These are phyloP conservation scores for Prionailurus viverrinus DNA, from an alignment of 2,113 vertebrate genomes.

Conservation along the genomic window DNA sequence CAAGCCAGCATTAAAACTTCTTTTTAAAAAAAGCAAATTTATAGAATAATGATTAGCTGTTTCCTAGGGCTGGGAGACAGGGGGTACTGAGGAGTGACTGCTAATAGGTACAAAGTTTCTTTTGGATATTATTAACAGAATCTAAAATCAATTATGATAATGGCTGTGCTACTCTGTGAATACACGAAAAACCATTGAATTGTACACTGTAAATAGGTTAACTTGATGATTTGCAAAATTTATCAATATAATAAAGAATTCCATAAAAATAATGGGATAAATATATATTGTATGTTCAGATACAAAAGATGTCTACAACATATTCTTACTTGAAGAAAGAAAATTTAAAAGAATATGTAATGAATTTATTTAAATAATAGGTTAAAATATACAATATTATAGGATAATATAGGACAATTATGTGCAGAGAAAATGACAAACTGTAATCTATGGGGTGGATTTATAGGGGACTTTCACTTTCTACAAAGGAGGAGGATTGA, in stretches of 20 bases:
- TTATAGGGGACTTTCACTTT: conserved; percentile 12
- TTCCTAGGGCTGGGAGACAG: not conserved
- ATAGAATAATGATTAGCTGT: not conserved
- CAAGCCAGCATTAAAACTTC: not conserved
- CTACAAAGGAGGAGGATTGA: not conserved
- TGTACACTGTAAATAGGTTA: not conserved
- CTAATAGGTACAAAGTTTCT: conserved; percentile 7
- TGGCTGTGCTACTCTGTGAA: not conserved
- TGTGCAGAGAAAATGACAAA: not conserved
- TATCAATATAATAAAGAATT: not conserved
- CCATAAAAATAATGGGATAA: not conserved
- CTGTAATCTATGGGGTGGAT: not conserved
- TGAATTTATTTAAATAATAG: not conserved
- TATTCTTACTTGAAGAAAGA: conserved; percentile 1
- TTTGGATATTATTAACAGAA: not conserved
- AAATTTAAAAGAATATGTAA: not conserved
- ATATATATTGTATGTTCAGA: not conserved
- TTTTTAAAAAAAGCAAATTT: not conserved
- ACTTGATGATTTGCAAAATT: not conserved
- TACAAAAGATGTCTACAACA: not conserved
- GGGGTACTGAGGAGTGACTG: not conserved
- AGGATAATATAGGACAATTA: not conserved
- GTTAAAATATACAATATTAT: not conserved
- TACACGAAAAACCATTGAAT: not conserved
- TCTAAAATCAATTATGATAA: not conserved